phyloP scores from a whole-genome alignment of 1,140 invertebrate genomes.

The Marisa cornuarietis region DNA sequence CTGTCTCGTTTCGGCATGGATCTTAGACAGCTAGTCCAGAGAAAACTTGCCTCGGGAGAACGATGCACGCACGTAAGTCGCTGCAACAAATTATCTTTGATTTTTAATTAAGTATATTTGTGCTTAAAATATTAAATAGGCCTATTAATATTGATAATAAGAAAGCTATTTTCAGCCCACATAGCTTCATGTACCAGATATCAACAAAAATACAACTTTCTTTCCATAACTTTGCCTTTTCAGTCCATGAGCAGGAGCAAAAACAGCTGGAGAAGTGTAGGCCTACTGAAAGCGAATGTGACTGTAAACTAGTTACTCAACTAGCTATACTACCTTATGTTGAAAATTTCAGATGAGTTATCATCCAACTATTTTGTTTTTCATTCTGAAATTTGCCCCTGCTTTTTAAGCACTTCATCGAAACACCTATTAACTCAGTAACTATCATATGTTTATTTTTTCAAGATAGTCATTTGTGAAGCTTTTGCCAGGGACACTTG shows the following conservation, averaged over 20 bases:
- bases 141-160: background rate
- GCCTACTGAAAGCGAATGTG: no score
- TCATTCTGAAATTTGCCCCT: no score
- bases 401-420: no score
- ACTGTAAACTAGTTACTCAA: no score
- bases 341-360: no score
- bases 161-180: background rate
- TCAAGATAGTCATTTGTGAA: no score
- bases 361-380: no score
- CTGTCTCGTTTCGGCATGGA: conserved; percentile 26
- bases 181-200: background rate
- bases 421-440: no score
- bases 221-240: background rate
- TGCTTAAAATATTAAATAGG: background rate
- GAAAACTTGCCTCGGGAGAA: conserved; percentile 42
- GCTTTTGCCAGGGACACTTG: no score
- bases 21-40: conserved; percentile 38
- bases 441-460: no score
- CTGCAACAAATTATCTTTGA: background rate
- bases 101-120: background rate
- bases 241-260: background rate
- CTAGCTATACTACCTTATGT: no score
- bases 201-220: background rate
- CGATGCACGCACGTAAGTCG: conserved; percentile 26
- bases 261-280: no score